Percentiles rank a stretch among this genome's conserved stretches.
Conservation (phyloP, 2,797 vertebrate species). For the Stomatorhinus walkeri region DNA sequence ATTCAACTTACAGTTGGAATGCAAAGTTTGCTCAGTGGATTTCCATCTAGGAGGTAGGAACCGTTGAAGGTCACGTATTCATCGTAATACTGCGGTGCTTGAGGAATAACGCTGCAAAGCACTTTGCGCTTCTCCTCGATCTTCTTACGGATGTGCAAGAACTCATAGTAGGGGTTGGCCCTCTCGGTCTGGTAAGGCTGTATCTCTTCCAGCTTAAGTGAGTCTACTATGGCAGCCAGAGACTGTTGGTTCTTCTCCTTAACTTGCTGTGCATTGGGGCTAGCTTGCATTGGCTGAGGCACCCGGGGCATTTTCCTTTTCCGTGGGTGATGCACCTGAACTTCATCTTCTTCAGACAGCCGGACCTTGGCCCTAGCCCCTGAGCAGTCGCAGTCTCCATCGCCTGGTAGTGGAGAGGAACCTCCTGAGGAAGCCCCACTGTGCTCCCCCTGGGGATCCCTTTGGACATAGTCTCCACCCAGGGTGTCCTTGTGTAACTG, state of each 20-base stretch:
- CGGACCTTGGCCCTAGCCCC: constrained; percentile 70
- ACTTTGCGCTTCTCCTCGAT: constrained; percentile 98
- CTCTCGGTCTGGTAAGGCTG: constrained; percentile 93
- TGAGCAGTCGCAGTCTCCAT: constrained; percentile 73
- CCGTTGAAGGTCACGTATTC: constrained; percentile 98
- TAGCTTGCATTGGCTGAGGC: constrained; percentile 62
- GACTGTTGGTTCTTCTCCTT: constrained; percentile 88
- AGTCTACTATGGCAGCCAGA: constrained; percentile 87
- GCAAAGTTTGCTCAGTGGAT: constrained; percentile 97
- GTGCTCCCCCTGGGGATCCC: constrained; percentile 61
- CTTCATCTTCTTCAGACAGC: constrained; percentile 79
- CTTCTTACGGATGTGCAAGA: constrained; percentile 92
- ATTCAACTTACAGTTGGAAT: constrained; percentile 86
- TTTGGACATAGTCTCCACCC: constrained; percentile 34
- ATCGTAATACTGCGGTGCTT: constrained; percentile 98
- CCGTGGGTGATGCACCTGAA: constrained; percentile 82
- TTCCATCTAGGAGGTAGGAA: constrained; percentile 94
- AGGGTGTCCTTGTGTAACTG: constrained; percentile 50
- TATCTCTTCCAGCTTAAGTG: constrained; percentile 95
- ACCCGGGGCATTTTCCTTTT: constrained; percentile 87
- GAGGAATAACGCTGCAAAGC: constrained; percentile 89
- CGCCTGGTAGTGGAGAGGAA: constrained; percentile 59
- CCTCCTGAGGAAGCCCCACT: constrained; percentile 65
- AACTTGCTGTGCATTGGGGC: constrained; percentile 68
- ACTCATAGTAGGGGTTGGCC: constrained; percentile 97